phyloP scores from a whole-genome alignment of 2,888 invertebrate genomes.

The Drosophila pegasa region DNA sequence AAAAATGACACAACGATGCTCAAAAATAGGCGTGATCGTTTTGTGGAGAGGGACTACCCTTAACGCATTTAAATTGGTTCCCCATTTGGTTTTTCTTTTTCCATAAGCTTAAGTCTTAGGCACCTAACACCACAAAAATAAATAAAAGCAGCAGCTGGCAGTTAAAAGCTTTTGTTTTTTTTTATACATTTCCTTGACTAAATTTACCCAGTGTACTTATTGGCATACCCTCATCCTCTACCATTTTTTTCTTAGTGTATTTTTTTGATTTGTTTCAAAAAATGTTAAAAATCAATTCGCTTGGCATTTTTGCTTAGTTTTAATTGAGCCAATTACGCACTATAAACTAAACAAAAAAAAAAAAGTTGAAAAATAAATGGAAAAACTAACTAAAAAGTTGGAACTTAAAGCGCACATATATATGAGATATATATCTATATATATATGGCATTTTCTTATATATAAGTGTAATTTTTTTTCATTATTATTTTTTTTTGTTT shows the following conservation, averaged over 20 bases:
- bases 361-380: conserved; percentile 41
- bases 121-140: conserved; percentile 59
- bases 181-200: conserved; percentile 38
- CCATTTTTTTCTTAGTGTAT: conserved; percentile 28
- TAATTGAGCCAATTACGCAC: conserved; percentile 71
- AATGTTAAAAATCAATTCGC: conserved; percentile 82
- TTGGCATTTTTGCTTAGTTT: conserved; percentile 53
- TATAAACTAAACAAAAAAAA: conserved; percentile 77
- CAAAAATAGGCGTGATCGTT: conserved; percentile 85
- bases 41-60: conserved; percentile 25
- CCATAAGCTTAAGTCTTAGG: conserved; percentile 58
- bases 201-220: conserved; percentile 11
- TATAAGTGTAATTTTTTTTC: conserved; percentile 12
- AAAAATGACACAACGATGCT: conserved; percentile 85
- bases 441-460: conserved; percentile 13
- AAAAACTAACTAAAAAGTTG: conserved; percentile 28
- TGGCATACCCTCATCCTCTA: conserved; percentile 1
- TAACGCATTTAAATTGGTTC: not conserved
- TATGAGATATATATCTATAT: conserved; percentile 17
- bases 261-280: conserved; percentile 73
- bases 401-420: conserved; percentile 28
- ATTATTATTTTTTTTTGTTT: not conserved
- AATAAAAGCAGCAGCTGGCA: conserved; percentile 43
- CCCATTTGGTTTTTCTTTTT: conserved; percentile 25
- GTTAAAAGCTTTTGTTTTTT: conserved; percentile 49